Conservation (phyloP, 2,888 invertebrate genomes). For the Heliconius charithonia region DNA sequence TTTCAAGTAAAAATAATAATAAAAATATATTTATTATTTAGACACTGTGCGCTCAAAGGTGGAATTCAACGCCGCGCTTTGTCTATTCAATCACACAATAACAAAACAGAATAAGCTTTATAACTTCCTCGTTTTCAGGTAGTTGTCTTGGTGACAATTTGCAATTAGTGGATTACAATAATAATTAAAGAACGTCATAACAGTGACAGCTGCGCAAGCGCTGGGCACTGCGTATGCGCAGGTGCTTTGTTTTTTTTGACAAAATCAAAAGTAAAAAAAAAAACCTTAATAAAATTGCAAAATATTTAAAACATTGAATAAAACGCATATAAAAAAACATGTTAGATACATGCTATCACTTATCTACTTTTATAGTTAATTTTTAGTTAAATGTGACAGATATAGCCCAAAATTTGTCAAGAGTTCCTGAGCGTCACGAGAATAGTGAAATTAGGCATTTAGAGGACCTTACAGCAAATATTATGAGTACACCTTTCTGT, state of each 20-base stretch:
- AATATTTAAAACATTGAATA: too few species aligned
- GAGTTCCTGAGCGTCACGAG: too few species aligned
- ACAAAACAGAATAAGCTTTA: not conserved
- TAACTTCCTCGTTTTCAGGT: not conserved
- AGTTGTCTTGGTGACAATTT: constrained; percentile 57
- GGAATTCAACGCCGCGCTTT: not conserved
- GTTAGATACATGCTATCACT: not conserved
- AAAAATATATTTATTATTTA: too few species aligned
- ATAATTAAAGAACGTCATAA: constrained; percentile 70
- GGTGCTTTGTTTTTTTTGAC: constrained; percentile 68
- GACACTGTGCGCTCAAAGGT: not conserved
- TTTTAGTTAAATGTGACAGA: too few species aligned
- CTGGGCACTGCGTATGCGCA: constrained; percentile 63
- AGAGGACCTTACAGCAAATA: not conserved
- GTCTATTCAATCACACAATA: not conserved
- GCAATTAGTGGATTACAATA: constrained; percentile 73
- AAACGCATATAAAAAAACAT: not conserved
- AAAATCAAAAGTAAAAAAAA: constrained; percentile 62
- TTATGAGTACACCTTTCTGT: not conserved
- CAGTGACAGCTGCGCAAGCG: constrained; percentile 78
- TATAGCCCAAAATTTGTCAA: too few species aligned
- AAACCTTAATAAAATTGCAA: too few species aligned
- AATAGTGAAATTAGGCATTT: not conserved
- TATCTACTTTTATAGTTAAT: too few species aligned
- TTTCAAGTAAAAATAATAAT: too few species aligned